These are phyloP conservation scores for Hydrophis major DNA, from an alignment of 2,797 vertebrate genomes.

Conservation along the genomic window DNA sequence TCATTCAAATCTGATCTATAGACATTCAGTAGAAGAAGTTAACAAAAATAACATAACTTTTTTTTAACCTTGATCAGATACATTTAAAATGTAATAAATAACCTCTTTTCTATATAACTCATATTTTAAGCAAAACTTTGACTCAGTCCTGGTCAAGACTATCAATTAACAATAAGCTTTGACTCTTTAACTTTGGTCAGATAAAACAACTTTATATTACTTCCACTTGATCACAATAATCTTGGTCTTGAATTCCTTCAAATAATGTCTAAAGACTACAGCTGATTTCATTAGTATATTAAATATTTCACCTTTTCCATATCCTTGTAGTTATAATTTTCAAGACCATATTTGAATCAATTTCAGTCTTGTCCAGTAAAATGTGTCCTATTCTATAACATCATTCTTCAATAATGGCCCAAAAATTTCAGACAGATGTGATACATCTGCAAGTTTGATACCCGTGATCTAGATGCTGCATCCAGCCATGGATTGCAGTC, in stretches of 20 bases:
- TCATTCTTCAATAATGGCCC: not conserved
- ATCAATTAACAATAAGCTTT: not conserved
- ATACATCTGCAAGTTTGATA: too few species aligned
- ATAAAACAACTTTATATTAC: not conserved
- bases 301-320: not conserved
- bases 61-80: not conserved
- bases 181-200: not conserved
- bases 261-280: not conserved
- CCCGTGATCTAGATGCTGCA: not conserved
- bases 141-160: not conserved
- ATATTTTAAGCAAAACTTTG: not conserved
- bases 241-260: not conserved
- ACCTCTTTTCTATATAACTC: not conserved
- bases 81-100: not conserved
- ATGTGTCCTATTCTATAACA: not conserved
- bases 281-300: not conserved
- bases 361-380: not conserved
- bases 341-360: not conserved
- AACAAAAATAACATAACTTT: not conserved
- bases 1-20: not conserved
- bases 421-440: not conserved
- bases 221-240: not conserved
- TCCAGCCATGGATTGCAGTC: not conserved
- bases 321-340: not conserved
- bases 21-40: not conserved